Evolutionary conservation across 2,113 vertebrate genomes (phyloP), one percentile per base, ranked within the genome.

Genomic region (Saimiri boliviensis): DNA sequence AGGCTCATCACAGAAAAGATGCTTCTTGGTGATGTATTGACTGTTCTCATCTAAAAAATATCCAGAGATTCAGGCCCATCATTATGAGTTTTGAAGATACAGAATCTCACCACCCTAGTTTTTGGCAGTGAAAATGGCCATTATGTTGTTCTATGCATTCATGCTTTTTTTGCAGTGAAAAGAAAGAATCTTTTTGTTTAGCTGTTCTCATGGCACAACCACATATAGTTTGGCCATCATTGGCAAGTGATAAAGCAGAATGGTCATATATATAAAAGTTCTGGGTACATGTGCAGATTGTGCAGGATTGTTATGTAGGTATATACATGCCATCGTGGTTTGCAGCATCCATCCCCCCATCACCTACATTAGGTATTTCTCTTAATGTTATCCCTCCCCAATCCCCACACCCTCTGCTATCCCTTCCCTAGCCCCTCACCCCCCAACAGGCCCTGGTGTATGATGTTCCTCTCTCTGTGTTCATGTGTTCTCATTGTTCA

Each of bases 1-100:
- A 6, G 25, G 70, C 95, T 96, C 96, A 81, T 94, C 96, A 91
- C 25, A 92, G 89, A 52, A 66, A 89, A 83, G 54, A 91, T 76
- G 86, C 49, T 37, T 84, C 79, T 89, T 63, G 58, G 81, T 70
- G 60, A 49, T 25, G 58, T 32, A 73, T 40, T 71, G 52, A 70
- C 68, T 76, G 35, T 58, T 86, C 70, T 76, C 83, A 45, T 89
- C 74, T 81, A 52, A 90, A 89, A 93, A 94, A 8, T 45, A 94
- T n/a, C 79, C 94, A 49, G 66, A 93, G 89, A 89, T 4, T 81
- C 74, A 71, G 60, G 87, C 89, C 84, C 66, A 30, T 94, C 49
- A 90, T 94, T 68, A 81, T 42, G 89, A 58, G 79, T 77, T 90
- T 49, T 76, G 80, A 95, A 95, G 95, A 94, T 11, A 23, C 42